A percentile compares a stretch with the other conserved stretches of the same genome.
Conservation (phyloP, 2,113 vertebrate species). For the Oenanthe oenanthe region DNA sequence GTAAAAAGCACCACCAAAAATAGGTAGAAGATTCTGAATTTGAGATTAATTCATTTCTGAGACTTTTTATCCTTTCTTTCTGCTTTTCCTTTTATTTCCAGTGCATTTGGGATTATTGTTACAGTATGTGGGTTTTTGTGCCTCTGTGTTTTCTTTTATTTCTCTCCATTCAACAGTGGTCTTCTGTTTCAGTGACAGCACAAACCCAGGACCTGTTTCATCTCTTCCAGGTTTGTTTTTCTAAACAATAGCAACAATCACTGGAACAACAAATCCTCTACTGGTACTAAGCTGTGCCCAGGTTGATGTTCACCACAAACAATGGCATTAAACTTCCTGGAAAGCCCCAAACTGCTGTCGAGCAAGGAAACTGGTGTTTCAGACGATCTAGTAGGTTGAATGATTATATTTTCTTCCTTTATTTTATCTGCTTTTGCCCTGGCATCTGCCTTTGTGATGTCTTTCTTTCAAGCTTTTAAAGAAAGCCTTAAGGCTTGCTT, state of each 20-base stretch:
- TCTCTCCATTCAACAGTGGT: background rate
- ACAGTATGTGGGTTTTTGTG: background rate
- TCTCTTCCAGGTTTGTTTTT: background rate
- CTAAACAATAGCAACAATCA: background rate
- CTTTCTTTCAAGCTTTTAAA: slow-evolving; percentile 11
- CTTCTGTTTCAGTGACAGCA: background rate
- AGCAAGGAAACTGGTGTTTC: background rate
- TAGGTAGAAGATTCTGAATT: background rate
- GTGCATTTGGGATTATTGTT: background rate
- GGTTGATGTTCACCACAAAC: background rate
- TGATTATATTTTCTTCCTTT: background rate
- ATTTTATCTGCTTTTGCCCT: background rate
- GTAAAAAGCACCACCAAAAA: background rate
- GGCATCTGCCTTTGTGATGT: background rate
- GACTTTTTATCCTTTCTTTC: background rate
- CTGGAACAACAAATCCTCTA: background rate
- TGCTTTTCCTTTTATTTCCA: background rate
- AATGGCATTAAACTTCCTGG: background rate
- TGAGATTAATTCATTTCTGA: background rate
- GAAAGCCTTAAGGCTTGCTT: background rate
- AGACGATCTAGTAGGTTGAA: background rate
- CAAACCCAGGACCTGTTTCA: background rate
- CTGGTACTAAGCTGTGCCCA: background rate
- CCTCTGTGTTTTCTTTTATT: background rate
- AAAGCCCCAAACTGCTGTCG: background rate